Evolutionary conservation across 2,888 invertebrate genomes (phyloP).

Genomic region (Helicoverpa assulta): DNA sequence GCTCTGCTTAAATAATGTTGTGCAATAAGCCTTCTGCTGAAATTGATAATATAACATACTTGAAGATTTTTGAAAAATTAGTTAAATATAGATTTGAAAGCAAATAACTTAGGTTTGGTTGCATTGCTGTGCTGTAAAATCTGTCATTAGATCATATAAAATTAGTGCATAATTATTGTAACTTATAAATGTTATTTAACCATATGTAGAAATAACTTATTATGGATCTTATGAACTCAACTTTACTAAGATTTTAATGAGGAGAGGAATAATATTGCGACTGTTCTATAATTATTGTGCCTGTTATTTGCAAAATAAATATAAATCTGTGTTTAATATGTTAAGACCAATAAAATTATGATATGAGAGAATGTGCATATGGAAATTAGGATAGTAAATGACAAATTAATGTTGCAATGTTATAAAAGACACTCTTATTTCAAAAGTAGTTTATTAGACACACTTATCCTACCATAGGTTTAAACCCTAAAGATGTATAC

Average conservation of each 20-base stretch:
- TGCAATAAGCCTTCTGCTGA: not conserved
- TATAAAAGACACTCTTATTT: not conserved
- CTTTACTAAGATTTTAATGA: too few species aligned
- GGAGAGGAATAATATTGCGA: too few species aligned
- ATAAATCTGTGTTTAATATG: conserved; percentile 2
- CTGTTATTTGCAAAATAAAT: conserved; percentile 11
- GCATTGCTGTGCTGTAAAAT: conserved; percentile 25
- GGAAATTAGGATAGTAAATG: not conserved
- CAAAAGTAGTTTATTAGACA: not conserved
- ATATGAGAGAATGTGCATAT: conserved; percentile 24
- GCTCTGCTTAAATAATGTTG: conserved; percentile 18
- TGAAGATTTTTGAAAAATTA: not conserved
- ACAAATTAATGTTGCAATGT: not conserved
- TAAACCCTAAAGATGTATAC: not conserved
- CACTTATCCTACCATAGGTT: not conserved
- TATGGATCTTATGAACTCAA: not conserved
- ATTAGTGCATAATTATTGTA: not conserved
- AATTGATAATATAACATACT: not conserved
- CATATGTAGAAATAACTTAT: not conserved
- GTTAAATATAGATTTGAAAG: not conserved
- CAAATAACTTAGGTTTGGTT: not conserved
- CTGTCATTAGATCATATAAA: conserved; percentile 7
- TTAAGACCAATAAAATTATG: not conserved
- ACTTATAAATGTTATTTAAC: conserved; percentile 13
- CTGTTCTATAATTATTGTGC: conserved; percentile 5